phyloP scores from a whole-genome alignment of 2,113 vertebrate genomes.

The Sylvietta virens region DNA sequence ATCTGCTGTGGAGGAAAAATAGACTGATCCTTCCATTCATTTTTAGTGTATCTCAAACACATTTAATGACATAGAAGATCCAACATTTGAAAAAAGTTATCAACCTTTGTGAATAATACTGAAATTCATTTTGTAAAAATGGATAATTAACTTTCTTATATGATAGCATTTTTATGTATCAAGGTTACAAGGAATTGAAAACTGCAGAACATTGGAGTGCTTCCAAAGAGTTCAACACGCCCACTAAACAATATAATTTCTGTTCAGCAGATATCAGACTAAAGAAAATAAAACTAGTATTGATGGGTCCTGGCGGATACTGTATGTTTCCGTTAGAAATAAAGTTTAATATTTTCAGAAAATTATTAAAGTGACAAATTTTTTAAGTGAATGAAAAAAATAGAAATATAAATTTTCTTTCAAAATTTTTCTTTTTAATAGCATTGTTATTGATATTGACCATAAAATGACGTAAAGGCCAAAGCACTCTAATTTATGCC shows the following conservation, averaged over 20 bases:
- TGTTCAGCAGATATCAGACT: background rate
- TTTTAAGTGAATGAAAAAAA: background rate
- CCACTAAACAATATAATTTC: background rate
- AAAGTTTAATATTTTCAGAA: background rate
- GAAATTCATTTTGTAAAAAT: background rate
- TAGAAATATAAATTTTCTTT: background rate
- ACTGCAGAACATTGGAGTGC: background rate
- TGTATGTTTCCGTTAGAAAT: background rate
- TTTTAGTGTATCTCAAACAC: constrained; percentile 17
- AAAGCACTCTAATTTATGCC: background rate
- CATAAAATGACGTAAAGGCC: background rate
- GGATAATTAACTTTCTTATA: background rate
- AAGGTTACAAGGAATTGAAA: background rate
- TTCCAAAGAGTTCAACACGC: background rate
- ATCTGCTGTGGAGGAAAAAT: constrained; percentile 42
- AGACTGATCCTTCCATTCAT: background rate
- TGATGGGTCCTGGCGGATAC: background rate
- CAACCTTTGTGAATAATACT: background rate
- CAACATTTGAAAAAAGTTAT: background rate
- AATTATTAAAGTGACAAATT: background rate
- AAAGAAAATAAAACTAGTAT: background rate
- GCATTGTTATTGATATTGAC: background rate
- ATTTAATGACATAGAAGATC: background rate
- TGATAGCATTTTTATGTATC: background rate
- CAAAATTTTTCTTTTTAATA: background rate